These are phyloP conservation scores for Amphilophus citrinellus DNA, from an alignment of 2,113 vertebrate species.

Conservation along the genomic window DNA sequence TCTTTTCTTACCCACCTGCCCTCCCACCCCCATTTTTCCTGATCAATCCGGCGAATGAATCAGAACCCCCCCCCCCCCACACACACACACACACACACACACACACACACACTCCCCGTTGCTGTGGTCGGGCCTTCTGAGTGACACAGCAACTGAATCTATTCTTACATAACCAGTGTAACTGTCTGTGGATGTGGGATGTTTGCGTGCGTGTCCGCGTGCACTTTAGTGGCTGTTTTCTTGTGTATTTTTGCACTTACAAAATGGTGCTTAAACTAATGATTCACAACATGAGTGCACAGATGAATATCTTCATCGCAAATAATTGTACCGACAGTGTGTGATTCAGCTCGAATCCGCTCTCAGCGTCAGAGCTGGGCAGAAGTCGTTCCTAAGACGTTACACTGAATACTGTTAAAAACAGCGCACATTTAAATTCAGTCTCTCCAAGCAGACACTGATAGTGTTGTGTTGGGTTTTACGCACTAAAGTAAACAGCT, in stretches of 20 bases:
- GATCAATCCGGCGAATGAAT: background rate
- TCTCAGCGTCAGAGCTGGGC: background rate
- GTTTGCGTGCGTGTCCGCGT: background rate
- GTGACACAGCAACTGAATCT: slow-evolving; percentile 56
- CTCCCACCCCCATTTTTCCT: background rate
- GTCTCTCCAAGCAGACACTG: no score
- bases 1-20: background rate
- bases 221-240: background rate
- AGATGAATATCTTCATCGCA: background rate
- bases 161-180: slow-evolving; percentile 42
- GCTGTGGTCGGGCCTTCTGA: slow-evolving; percentile 16
- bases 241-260: background rate
- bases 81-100: background rate
- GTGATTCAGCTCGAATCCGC: background rate
- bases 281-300: background rate
- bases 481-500: background rate
- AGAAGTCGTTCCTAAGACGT: background rate
- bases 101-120: background rate
- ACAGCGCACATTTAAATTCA: no score
- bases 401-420: background rate
- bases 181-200: slow-evolving; percentile 24
- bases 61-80: background rate
- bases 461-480: background rate
- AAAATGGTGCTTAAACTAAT: background rate
- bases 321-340: background rate